phyloP scores from a whole-genome alignment of 2,113 vertebrate species.

The Petroica traversi region DNA sequence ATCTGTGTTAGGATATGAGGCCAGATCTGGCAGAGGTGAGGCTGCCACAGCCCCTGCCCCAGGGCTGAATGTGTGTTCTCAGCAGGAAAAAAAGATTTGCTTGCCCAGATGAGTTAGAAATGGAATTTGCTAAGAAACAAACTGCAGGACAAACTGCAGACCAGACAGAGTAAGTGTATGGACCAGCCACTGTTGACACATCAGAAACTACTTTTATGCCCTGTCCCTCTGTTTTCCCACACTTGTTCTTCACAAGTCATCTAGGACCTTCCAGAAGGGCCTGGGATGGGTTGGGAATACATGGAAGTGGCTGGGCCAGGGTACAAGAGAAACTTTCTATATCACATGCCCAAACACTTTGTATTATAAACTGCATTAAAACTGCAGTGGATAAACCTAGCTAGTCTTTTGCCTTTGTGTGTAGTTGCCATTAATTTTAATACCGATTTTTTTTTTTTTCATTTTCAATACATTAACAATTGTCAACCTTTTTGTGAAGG shows the following conservation, averaged over 20 bases:
- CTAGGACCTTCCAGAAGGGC: not conserved
- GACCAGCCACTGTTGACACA: not conserved
- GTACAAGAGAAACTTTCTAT: not conserved
- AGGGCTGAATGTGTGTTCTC: not conserved
- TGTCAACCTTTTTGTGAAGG: not conserved
- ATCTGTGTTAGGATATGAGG: not conserved
- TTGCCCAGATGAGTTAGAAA: not conserved
- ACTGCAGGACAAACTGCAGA: not conserved
- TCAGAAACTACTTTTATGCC: not conserved
- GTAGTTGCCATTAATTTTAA: not conserved
- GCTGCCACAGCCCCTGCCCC: not conserved
- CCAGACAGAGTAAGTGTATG: not conserved
- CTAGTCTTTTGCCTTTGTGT: not conserved
- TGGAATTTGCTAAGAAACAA: not conserved
- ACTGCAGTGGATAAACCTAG: not conserved
- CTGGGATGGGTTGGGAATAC: not conserved
- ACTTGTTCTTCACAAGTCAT: not conserved
- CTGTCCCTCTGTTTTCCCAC: not conserved
- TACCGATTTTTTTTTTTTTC: not conserved
- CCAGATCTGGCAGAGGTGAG: not conserved
- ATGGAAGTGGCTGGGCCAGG: not conserved
- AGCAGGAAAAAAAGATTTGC: not conserved
- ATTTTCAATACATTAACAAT: not conserved
- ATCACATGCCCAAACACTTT: not conserved
- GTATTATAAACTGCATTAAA: not conserved